Evolutionary conservation across 1,140 invertebrate species (phyloP).

Genomic region (Drosophila mojavensis): DNA sequence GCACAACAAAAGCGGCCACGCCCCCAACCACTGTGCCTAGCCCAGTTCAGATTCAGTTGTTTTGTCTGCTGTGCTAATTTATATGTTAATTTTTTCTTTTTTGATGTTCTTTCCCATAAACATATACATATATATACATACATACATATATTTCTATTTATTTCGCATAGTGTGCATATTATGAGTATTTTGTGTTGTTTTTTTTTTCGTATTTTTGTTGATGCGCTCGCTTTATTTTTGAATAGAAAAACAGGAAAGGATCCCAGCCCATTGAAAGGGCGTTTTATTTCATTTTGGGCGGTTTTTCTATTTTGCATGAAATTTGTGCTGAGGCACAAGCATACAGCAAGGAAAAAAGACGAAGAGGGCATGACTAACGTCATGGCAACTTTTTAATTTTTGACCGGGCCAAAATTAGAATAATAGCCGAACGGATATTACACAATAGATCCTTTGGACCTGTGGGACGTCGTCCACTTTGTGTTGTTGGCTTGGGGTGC

Average conservation of each 20-base stretch:
- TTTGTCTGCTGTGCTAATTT: constrained; percentile 53
- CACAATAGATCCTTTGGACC: constrained; percentile 36
- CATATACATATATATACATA: neutral
- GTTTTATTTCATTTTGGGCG: constrained; percentile 11
- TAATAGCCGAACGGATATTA: constrained; percentile 51
- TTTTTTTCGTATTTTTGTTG: constrained; percentile 44
- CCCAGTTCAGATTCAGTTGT: neutral
- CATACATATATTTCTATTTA: constrained; percentile 32
- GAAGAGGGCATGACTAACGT: neutral
- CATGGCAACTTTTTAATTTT: constrained; percentile 56
- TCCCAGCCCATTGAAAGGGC: constrained; percentile 32
- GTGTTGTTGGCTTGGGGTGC: constrained; percentile 12
- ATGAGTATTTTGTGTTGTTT: constrained; percentile 37
- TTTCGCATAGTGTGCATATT: constrained; percentile 41
- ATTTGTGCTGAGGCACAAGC: constrained; percentile 38
- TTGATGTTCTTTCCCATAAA: constrained; percentile 22
- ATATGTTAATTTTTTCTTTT: constrained; percentile 54
- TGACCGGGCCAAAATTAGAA: constrained; percentile 40
- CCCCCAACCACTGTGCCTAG: neutral
- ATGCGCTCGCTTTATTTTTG: constrained; percentile 44
- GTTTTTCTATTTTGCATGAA: constrained; percentile 45
- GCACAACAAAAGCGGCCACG: constrained; percentile 26
- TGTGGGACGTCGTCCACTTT: constrained; percentile 16
- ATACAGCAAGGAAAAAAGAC: constrained; percentile 2
- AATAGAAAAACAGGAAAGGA: constrained; percentile 41